Evolutionary conservation across 2,888 invertebrate species (phyloP).

Genomic region (Zaprionus obscuricornis): DNA sequence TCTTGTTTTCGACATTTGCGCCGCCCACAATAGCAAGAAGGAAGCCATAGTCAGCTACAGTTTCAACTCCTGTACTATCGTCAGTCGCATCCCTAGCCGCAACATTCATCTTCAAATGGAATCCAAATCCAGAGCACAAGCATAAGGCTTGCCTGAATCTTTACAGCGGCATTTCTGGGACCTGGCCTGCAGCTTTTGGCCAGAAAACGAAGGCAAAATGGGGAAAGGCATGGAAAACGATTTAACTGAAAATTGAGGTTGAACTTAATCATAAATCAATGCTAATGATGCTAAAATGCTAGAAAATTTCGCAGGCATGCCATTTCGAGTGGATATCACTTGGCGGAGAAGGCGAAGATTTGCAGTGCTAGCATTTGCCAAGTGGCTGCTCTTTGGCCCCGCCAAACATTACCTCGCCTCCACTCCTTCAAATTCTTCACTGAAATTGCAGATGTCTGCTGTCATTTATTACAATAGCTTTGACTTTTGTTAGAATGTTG

Average conservation of each 20-base stretch:
- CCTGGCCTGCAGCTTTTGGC: conserved; percentile 18
- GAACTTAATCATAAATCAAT: conserved; percentile 83
- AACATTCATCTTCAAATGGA: background rate
- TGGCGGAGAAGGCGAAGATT: conserved; percentile 54
- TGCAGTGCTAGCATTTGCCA: conserved; percentile 72
- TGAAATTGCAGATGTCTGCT: conserved; percentile 77
- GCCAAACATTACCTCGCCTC: conserved; percentile 8
- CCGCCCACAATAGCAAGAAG: conserved; percentile 31
- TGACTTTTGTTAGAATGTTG: conserved; percentile 80
- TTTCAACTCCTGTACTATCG: too few species aligned
- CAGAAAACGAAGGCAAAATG: conserved; percentile 17
- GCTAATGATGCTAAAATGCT: conserved; percentile 83
- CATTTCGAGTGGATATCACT: conserved; percentile 72
- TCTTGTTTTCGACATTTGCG: conserved; percentile 66
- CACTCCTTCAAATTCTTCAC: conserved; percentile 12
- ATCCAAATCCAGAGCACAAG: conserved; percentile 28
- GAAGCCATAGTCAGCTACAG: too few species aligned
- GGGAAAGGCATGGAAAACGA: conserved; percentile 67
- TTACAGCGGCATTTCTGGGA: conserved; percentile 12
- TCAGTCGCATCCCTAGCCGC: background rate
- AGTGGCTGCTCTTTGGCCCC: conserved; percentile 41
- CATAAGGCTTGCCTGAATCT: conserved; percentile 26
- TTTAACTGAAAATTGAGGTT: conserved; percentile 82
- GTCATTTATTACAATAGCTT: conserved; percentile 83
- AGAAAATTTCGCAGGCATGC: conserved; percentile 70